phyloP scores from a whole-genome alignment of 2,797 vertebrate genomes.

The Chelidonichthys spinosus region DNA sequence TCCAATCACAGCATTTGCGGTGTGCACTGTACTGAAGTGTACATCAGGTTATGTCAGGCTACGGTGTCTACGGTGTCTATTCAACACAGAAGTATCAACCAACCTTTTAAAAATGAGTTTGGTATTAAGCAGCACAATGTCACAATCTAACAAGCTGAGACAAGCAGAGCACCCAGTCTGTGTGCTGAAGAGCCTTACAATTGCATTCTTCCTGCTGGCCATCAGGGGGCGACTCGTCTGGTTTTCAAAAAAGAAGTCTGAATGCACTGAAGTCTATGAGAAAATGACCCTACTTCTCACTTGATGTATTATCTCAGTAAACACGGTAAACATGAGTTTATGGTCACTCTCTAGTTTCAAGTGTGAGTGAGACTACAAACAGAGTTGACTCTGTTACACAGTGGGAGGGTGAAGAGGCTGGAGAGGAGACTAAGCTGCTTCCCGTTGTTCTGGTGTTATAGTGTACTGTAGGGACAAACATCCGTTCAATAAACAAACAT shows the following conservation, averaged over 20 bases:
- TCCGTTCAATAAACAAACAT: no score
- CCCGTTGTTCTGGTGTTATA: background rate
- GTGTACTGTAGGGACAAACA: background rate
- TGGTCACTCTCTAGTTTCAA: background rate
- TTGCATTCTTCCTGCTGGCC: background rate
- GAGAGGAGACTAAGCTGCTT: no score
- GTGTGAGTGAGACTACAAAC: background rate
- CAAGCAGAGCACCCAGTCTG: no score
- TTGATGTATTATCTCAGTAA: background rate
- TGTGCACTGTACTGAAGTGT: no score
- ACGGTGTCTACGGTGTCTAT: no score
- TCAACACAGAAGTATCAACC: no score
- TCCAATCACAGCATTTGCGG: background rate
- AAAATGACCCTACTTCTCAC: background rate
- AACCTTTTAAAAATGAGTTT: no score
- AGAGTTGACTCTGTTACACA: background rate
- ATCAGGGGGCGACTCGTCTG: background rate
- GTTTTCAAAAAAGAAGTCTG: background rate
- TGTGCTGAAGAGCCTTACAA: background rate
- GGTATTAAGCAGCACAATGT: background rate
- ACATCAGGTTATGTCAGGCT: no score
- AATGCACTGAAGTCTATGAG: background rate
- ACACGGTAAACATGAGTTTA: background rate
- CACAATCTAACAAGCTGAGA: no score
- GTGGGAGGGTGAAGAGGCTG: no score